phyloP scores from a whole-genome alignment of 30 jellyfish, hydroid and myxozoan species.

The Sanderia malayensis region DNA sequence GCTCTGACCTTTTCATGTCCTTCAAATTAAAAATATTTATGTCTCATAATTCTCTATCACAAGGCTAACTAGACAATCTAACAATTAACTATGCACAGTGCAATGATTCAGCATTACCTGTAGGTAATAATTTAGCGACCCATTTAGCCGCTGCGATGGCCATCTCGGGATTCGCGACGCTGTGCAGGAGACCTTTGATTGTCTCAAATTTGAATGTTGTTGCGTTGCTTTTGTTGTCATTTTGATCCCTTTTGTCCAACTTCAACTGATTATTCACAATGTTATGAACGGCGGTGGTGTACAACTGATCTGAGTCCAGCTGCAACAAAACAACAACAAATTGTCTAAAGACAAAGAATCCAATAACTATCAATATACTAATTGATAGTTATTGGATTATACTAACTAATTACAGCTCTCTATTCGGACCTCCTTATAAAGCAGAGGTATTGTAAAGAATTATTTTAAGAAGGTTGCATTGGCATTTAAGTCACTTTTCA shows the following conservation, averaged over 20 bases:
- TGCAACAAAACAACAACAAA: conserved; percentile 9
- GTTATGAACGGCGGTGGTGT: conserved; percentile 73
- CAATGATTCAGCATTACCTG: conserved; percentile 51
- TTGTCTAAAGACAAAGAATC: too few species aligned
- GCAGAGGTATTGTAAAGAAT: too few species aligned
- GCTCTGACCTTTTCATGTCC: conserved; percentile 90
- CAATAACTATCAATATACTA: too few species aligned
- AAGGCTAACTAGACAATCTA: too few species aligned
- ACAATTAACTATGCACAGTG: too few species aligned
- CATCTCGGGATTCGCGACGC: conserved; percentile 52
- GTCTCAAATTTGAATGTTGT: conserved; percentile 49
- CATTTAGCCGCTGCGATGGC: conserved; percentile 87
- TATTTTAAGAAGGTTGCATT: too few species aligned
- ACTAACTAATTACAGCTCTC: too few species aligned
- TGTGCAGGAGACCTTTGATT: conserved; percentile 61
- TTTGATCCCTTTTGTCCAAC: conserved; percentile 10
- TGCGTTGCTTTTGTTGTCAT: conserved; percentile 3
- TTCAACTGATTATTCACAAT: conserved; percentile 55
- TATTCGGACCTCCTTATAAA: too few species aligned
- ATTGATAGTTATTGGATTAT: too few species aligned
- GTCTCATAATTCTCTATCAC: too few species aligned
- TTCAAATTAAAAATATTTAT: too few species aligned
- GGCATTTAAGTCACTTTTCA: too few species aligned
- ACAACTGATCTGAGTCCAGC: conserved; percentile 74
- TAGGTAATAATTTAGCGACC: conserved; percentile 88